Evolutionary conservation across 2,888 invertebrate species (phyloP), one percentile per base, ranked within the genome.

Genomic region (Pyralis farinalis): DNA sequence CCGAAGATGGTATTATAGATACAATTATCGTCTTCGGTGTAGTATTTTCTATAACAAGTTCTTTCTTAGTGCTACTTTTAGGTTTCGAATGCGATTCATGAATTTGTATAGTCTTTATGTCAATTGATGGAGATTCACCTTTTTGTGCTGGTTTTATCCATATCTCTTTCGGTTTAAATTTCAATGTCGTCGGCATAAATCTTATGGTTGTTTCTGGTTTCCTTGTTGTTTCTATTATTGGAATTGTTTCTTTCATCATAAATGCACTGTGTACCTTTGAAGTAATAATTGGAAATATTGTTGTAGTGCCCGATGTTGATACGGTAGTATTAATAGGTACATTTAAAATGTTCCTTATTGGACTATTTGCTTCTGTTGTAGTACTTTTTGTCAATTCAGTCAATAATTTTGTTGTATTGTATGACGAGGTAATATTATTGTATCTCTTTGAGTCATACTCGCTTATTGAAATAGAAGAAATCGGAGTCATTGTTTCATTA

Each of bases 131-230:
- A 42, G 63, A 64, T 76, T 88, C 87, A 84, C 88, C 87, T 85
- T 88, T 88, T 69, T 85, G 84, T 0, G 86, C 78, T 31, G 88
- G 88, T 52, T 67, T 70, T 55, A 88, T 88, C 88, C 88, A 88
- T 60, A 88, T 88, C 58, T 88, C 88, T 59, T 88, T 88, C n/a
- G 82, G 80, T 48, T 84, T 83, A 16, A 77, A 75, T 58, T 87
- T 88, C 0, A 62, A 44, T 12, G 84, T 84, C n/a, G 78, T 75
- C 9, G 71, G 61, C 32, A 53, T 51, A n/a, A 54, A 53, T 68
- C 63, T 79, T 6, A 61, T 46, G 9, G 75, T 74, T 20, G 70
- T 62, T 46, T 83, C 79, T 28, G 63, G 53, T 48, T 71, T 79
- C 45, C 53, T 76, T 7, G 72, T 68, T 6, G 62, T 58, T 47